These are phyloP conservation scores for Molanna angustata DNA, from an alignment of 2,888 invertebrate genomes.

Conservation along the genomic window DNA sequence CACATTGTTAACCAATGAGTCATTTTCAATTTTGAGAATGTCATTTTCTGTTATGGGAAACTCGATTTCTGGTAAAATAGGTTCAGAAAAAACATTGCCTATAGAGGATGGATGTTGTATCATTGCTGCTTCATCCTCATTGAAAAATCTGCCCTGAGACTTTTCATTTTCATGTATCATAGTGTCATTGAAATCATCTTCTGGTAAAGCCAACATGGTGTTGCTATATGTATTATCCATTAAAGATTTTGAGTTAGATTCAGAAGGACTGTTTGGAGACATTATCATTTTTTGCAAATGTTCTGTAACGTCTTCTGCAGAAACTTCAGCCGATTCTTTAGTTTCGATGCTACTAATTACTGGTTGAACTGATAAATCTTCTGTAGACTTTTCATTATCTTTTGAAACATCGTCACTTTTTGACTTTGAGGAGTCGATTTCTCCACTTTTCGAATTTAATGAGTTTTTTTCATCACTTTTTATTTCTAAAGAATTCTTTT, in stretches of 20 bases:
- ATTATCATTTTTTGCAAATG: not conserved
- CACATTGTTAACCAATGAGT: too few species aligned
- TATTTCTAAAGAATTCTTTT: too few species aligned
- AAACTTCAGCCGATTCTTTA: not conserved
- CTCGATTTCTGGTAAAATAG: conserved; percentile 29
- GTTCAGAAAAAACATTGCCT: conserved; percentile 11
- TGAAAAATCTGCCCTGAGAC: conserved; percentile 25
- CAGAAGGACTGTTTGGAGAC: too few species aligned
- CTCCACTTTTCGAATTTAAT: not conserved
- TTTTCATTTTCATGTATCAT: conserved; percentile 11
- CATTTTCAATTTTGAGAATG: conserved; percentile 2
- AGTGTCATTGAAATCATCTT: conserved; percentile 20
- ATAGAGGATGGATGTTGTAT: conserved; percentile 5
- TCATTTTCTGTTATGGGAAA: conserved; percentile 25
- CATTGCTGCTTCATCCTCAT: conserved; percentile 18
- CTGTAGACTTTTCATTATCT: too few species aligned
- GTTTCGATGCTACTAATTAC: not conserved
- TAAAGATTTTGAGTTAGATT: conserved; percentile 2
- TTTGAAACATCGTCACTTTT: too few species aligned
- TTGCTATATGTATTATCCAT: conserved; percentile 7
- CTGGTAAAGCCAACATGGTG: conserved; percentile 15
- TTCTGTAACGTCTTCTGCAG: not conserved
- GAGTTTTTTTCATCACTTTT: not conserved
- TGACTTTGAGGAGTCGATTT: not conserved
- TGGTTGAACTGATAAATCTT: too few species aligned